These are phyloP conservation scores for Aporrectodea caliginosa DNA, from an alignment of 1,140 invertebrate species.

Conservation along the genomic window DNA sequence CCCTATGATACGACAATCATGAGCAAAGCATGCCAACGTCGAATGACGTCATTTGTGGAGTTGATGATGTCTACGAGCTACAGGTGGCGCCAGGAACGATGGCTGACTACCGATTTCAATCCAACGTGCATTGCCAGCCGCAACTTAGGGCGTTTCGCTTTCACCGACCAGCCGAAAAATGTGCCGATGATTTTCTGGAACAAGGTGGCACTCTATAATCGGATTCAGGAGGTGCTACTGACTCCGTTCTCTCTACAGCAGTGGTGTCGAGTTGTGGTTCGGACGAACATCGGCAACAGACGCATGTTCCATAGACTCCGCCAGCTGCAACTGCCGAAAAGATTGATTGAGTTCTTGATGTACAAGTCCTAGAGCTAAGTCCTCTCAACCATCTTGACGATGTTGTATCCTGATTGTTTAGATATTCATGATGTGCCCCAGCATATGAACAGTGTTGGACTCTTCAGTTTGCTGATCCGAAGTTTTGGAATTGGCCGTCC, in stretches of 20 bases:
- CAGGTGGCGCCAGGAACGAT: background rate
- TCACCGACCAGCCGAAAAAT: background rate
- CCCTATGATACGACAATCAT: constrained; percentile 34
- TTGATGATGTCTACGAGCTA: background rate
- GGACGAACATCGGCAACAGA: background rate
- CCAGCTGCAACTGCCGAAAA: background rate
- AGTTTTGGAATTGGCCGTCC: too few relatives aligned
- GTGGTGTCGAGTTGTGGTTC: background rate
- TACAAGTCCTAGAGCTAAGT: too few relatives aligned
- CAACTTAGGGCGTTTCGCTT: background rate
- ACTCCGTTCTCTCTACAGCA: background rate
- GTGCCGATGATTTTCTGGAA: background rate
- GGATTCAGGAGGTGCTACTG: background rate
- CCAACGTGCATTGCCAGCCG: background rate
- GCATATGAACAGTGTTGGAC: too few relatives aligned
- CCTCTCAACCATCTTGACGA: too few relatives aligned
- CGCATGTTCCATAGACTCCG: background rate
- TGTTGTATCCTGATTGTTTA: too few relatives aligned
- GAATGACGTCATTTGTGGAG: constrained; percentile 1
- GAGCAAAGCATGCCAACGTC: constrained; percentile 29
- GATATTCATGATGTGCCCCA: too few relatives aligned
- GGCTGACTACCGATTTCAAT: background rate
- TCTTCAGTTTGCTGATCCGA: too few relatives aligned
- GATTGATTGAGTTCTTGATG: background rate
- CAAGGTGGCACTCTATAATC: background rate